Evolutionary conservation across 2,888 invertebrate genomes (phyloP), one percentile per base, ranked within the genome.

Genomic region (Zeuzera pyrina): DNA sequence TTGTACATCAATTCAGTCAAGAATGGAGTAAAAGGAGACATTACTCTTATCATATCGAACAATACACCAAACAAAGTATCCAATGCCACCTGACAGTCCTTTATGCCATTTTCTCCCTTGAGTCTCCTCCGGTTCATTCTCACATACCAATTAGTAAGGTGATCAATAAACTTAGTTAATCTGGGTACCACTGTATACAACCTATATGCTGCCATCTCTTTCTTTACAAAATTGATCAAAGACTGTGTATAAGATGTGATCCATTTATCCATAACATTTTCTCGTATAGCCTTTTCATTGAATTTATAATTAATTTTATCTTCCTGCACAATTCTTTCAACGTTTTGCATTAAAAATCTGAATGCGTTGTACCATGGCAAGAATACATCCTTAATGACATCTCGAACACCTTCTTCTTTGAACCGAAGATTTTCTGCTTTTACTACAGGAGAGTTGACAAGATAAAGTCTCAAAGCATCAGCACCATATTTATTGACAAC

Each of bases 131-230:
- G 88, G 70, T 99, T 99, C 90, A 99, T 93, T 41, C 98, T 87
- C 15, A 99, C 97, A 67, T 98, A 99, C 97, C 98, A 98, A 70
- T 99, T 99, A 15, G 98, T 99, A 2, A 99, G 87, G 61, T 98
- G 94, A 60, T 98, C 98, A 45, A 99, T 95, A 70, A 96, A 99
- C 64, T 97, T 96, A 0, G 98, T 92, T 24, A 99, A 81, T 33
- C 91, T 86, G 0, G 98, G 97, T 6, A 98, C 92, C 6, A 99
- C 99, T 1, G 97, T 98, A 63, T 98, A 99, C 32, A 99, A 81
- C 33, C 93, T 89, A 66, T 98, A 99, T 1, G 92, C 91, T 51
- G 89, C 88, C 99, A 99, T 99, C 83, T 99, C 98, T 47, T 89
- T 87, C 30, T 92, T 89, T 5, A 98, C 90, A 78, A 93, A 98